Evolutionary conservation across 2,113 vertebrate genomes (phyloP).

Genomic region (Tachysurus vachellii): DNA sequence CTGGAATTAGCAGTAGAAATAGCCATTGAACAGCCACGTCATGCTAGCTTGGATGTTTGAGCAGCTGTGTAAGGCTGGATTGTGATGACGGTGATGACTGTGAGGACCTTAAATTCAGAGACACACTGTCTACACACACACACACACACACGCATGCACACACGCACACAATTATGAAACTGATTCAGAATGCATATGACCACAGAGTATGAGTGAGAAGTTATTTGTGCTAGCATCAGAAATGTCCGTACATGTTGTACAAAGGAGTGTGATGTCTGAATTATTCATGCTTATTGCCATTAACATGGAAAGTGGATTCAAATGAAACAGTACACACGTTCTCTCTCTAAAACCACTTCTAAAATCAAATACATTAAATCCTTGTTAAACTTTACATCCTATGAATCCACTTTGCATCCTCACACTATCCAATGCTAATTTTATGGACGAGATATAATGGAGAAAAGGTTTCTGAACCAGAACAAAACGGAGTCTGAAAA

Average conservation of each 20-base stretch:
- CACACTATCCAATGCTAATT: neutral
- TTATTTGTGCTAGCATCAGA: neutral
- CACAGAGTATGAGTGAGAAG: neutral
- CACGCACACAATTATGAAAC: neutral
- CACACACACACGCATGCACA: neutral
- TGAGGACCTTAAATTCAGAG: slow-evolving; percentile 29
- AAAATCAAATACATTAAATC: neutral
- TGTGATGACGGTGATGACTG: slow-evolving; percentile 12
- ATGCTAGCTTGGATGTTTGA: slow-evolving; percentile 29
- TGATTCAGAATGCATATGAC: slow-evolving; percentile 1
- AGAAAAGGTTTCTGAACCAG: neutral
- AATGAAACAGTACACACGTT: neutral
- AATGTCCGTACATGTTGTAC: neutral
- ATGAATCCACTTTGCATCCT: neutral
- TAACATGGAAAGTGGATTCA: neutral
- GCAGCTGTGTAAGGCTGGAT: slow-evolving; percentile 17
- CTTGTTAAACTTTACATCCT: neutral
- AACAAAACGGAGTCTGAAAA: neutral
- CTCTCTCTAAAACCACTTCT: no score
- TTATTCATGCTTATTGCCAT: neutral
- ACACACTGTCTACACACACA: slow-evolving; percentile 13
- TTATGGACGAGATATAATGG: neutral
- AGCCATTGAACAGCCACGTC: neutral
- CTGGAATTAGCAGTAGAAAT: slow-evolving; percentile 5
- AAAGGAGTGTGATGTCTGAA: neutral